Evolutionary conservation across 2,888 invertebrate genomes (phyloP).

Genomic region (Caenorhabditis zanzibari): DNA sequence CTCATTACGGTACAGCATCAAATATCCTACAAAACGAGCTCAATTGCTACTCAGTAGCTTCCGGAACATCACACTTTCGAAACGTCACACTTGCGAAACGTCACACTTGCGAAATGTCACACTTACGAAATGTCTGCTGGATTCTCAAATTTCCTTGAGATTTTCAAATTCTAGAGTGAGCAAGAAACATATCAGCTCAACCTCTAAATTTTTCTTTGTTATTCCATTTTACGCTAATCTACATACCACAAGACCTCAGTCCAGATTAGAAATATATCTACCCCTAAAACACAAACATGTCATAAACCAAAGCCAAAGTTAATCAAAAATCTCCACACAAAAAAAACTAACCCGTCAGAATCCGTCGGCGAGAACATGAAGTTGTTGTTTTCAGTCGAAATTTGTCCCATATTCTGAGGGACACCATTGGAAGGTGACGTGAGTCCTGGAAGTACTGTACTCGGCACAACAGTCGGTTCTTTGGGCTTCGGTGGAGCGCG

Average conservation of each 20-base stretch:
- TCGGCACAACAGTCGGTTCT: constrained; percentile 20
- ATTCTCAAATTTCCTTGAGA: no score
- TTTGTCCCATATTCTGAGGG: constrained; percentile 5
- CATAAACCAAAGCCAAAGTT: background rate
- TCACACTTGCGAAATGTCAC: no score
- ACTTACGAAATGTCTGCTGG: no score
- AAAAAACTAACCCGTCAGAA: constrained; percentile 52
- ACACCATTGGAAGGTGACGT: constrained; percentile 15
- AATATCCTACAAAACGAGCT: no score
- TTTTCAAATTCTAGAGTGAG: no score
- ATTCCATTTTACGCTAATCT: background rate
- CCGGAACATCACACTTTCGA: no score
- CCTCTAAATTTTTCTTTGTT: background rate
- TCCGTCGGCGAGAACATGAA: constrained; percentile 52
- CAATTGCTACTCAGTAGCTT: no score
- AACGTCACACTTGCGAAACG: no score
- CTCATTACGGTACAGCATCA: no score
- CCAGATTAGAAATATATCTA: constrained; percentile 3
- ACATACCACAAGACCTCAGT: background rate
- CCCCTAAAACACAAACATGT: constrained; percentile 3
- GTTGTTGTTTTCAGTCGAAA: constrained; percentile 48
- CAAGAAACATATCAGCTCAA: no score
- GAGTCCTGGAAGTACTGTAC: constrained; percentile 14
- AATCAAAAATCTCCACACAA: constrained; percentile 12
- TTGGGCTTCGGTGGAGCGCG: constrained; percentile 63